phyloP scores from a whole-genome alignment of 2,888 invertebrate species.

The Dryocosmus kuriphilus region DNA sequence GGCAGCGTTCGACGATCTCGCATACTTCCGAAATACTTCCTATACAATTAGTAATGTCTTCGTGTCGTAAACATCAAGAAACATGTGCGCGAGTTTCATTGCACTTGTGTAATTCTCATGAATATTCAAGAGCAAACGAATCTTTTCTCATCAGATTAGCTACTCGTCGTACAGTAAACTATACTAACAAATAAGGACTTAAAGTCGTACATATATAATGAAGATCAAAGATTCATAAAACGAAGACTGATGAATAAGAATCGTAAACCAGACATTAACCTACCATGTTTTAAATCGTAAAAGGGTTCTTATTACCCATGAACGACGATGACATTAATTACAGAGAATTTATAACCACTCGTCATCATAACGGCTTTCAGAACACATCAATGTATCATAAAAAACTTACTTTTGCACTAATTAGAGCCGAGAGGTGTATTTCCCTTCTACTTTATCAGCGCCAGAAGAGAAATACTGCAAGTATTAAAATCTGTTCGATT shows the following conservation, averaged over 20 bases:
- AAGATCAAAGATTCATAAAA: slow-evolving; percentile 11
- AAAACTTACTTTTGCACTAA: neutral
- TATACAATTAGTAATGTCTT: slow-evolving; percentile 56
- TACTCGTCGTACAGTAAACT: neutral
- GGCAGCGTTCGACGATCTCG: slow-evolving; percentile 34
- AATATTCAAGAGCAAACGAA: slow-evolving; percentile 34
- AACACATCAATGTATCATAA: neutral
- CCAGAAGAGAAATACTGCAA: neutral
- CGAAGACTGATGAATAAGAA: slow-evolving; percentile 15
- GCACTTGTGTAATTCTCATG: slow-evolving; percentile 40
- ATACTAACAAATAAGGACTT: neutral
- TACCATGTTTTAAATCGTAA: neutral
- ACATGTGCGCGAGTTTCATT: neutral
- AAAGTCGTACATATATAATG: neutral
- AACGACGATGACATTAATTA: slow-evolving; percentile 21
- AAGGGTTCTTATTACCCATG: slow-evolving; percentile 5
- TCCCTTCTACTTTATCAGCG: neutral
- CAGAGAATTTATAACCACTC: neutral
- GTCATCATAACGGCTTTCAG: neutral
- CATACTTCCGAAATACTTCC: slow-evolving; percentile 55
- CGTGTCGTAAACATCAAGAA: slow-evolving; percentile 41
- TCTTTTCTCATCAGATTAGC: neutral
- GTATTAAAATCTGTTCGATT: neutral
- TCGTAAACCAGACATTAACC: slow-evolving; percentile 15
- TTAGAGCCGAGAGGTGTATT: neutral